These are phyloP conservation scores for Leptarthrus brevirostris DNA, from an alignment of 2,888 invertebrate genomes.

Conservation along the genomic window DNA sequence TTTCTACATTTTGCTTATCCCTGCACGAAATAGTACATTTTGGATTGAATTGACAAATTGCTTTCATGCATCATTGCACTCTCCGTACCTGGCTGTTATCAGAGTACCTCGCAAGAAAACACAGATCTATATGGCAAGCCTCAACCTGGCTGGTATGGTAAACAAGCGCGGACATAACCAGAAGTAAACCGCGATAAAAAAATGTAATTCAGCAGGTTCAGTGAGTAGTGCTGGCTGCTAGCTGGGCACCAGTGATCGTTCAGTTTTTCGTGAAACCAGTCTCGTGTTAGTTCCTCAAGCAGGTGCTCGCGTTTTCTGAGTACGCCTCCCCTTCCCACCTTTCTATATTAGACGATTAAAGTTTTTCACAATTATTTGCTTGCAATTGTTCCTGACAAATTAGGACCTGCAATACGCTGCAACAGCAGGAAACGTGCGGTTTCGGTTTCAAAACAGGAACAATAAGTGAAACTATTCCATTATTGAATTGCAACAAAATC, in stretches of 20 bases:
- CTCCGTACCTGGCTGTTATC: too few species aligned
- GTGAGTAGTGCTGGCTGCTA: slow-evolving; percentile 43
- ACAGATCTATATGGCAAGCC: too few species aligned
- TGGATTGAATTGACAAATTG: slow-evolving; percentile 12
- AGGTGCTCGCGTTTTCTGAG: slow-evolving; percentile 46
- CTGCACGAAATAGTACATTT: background rate
- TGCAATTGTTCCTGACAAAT: background rate
- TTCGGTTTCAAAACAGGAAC: too few species aligned
- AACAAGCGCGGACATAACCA: slow-evolving; percentile 20
- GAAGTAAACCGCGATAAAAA: slow-evolving; percentile 2
- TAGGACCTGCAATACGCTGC: too few species aligned
- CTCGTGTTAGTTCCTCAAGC: slow-evolving; percentile 49
- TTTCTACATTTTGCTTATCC: background rate
- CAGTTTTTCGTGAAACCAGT: slow-evolving; percentile 52
- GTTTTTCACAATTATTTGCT: too few species aligned
- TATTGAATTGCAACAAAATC: too few species aligned
- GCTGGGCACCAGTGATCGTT: slow-evolving; percentile 46
- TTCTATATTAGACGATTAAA: too few species aligned
- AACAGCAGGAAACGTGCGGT: too few species aligned
- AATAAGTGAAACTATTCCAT: too few species aligned
- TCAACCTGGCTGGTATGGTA: slow-evolving; percentile 22
- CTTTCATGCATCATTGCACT: too few species aligned
- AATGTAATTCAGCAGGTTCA: slow-evolving; percentile 39
- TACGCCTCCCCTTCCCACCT: slow-evolving; percentile 9
- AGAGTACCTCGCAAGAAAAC: too few species aligned